Base-by-base conservation (phyloP, 2,888 invertebrate genomes). In the Orchesella flavescens region DNA sequence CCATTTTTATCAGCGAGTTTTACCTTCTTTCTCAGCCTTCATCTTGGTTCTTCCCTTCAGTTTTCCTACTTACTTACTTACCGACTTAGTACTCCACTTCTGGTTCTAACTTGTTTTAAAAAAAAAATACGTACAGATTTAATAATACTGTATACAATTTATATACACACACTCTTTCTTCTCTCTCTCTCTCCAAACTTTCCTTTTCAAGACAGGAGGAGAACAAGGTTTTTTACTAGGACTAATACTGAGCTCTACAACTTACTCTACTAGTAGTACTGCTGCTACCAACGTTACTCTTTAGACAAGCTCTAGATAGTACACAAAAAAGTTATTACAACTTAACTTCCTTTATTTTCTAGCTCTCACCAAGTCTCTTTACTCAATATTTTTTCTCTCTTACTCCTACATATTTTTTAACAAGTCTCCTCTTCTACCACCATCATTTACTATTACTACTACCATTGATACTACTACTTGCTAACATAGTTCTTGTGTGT, bases 401-500 rank as follows among this genome's bases (percentile, higher is more conserved):
- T 44, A 43, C 65, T 53, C 65, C 19, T 34, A 19, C 65, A 19
- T n/a, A n/a, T 66, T 66, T 66, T 15, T 12, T 19, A 66, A 63
- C 59, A 73, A 61, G 34, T 21, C 61, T 61, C 61, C 72, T 72
- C 17, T 57, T 34, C 72, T 43, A 65, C 49, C 57, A 73, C 24
- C 23, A 17, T 49, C 21, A 9, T 44, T 21, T 19, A 73, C 73
- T 44, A n/a, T n/a, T 79, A 44, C 57, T 46, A 55, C 80, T 59
- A 46, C 57, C 21, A 7, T 17, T 65, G n/a, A 53, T 24, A 53
- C 71, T 77, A 59, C 68, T 23, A 66, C 59, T 72, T 43, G 49
- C 80, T 75, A 75, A 79, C 65, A 10, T 78, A 72, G 43, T 68
- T 71, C 69, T 19, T 71, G 74, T 82, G 74, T 82, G 69, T 75